A percentile compares a stretch with the other conserved stretches of the same genome.
Evolutionary conservation across 2,797 vertebrate genomes (phyloP).

Genomic region (Microtus obscurus): DNA sequence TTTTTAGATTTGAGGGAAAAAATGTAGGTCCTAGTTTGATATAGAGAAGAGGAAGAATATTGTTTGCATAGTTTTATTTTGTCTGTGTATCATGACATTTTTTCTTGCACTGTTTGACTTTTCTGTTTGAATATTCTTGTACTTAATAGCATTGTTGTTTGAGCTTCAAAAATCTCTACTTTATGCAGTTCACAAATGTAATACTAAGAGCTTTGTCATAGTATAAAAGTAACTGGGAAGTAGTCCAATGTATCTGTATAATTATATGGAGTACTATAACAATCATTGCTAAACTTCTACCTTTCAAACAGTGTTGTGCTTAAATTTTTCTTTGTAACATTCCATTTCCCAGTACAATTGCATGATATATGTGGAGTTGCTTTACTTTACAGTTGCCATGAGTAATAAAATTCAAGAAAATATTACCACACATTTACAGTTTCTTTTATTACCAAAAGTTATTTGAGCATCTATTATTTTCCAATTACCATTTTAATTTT

Average conservation of each 20-base stretch:
- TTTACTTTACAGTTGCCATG: not conserved
- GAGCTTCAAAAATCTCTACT: not conserved
- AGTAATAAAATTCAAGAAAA: slow-evolving; percentile 16
- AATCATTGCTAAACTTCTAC: not conserved
- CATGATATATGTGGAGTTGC: not conserved
- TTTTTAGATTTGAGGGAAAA: not conserved
- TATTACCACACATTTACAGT: not conserved
- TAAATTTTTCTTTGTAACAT: not conserved
- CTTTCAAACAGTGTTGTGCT: not conserved
- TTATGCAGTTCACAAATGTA: not conserved
- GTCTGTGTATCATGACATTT: not conserved
- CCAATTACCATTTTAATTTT: not conserved
- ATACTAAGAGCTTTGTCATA: not conserved
- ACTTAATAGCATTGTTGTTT: not conserved
- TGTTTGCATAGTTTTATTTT: not conserved
- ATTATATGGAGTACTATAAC: not conserved
- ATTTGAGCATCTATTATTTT: not conserved
- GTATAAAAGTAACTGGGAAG: not conserved
- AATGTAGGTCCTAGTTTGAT: not conserved
- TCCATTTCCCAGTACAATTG: not conserved
- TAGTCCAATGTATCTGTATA: not conserved
- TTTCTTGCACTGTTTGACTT: not conserved
- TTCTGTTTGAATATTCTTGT: not conserved
- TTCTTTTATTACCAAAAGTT: not conserved
- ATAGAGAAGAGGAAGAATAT: not conserved